Percentiles rank a stretch among this genome's conserved stretches.
These are phyloP conservation scores for Cyclargus thomasi DNA, from an alignment of 1,140 invertebrate species.

Conservation along the genomic window DNA sequence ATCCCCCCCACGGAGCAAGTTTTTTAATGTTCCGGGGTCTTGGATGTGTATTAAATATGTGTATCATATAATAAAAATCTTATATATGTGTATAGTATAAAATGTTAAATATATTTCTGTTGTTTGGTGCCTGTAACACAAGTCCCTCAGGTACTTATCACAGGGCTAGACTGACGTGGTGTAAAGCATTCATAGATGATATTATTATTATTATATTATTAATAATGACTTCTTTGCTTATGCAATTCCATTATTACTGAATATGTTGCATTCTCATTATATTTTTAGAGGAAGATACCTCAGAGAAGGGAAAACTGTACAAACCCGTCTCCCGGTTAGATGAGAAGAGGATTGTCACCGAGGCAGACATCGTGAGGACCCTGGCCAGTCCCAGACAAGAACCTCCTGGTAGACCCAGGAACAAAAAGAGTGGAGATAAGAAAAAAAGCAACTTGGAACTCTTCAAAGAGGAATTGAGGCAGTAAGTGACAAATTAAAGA, in stretches of 20 bases:
- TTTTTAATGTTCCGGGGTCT: no score
- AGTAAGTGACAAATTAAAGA: constrained; percentile 72
- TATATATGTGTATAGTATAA: no score
- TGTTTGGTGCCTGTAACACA: no score
- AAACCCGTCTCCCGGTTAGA: constrained; percentile 90
- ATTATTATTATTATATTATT: no score
- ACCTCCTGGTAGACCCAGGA: constrained; percentile 55
- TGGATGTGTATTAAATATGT: no score
- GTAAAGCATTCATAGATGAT: no score
- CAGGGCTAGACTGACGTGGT: no score
- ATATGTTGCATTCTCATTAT: constrained; percentile 24
- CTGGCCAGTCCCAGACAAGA: constrained; percentile 79
- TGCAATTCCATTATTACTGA: constrained; percentile 2
- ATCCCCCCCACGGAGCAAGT: no score
- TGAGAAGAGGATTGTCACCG: constrained; percentile 66
- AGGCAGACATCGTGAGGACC: constrained; percentile 83
- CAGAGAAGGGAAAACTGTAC: constrained; percentile 93
- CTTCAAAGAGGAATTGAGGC: constrained; percentile 96
- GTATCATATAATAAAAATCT: no score
- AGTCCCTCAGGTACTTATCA: no score
- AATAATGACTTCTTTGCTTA: no score
- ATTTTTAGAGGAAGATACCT: constrained; percentile 85
- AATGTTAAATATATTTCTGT: no score
- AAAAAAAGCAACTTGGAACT: constrained; percentile 98
- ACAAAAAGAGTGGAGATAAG: constrained; percentile 90